These are phyloP conservation scores for Luperina testacea DNA, from an alignment of 2,888 invertebrate genomes.

Conservation along the genomic window DNA sequence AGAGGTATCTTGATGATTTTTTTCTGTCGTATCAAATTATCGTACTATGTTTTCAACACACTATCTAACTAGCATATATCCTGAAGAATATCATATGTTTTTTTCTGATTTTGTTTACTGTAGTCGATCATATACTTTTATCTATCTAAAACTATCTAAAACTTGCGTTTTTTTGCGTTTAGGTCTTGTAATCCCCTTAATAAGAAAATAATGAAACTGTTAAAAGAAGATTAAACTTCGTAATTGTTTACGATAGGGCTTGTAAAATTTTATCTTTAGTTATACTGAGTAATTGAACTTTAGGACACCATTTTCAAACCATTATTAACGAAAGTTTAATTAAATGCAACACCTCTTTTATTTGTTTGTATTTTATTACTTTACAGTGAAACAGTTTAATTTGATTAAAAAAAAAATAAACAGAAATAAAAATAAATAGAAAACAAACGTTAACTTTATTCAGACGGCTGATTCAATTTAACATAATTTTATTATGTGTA, in stretches of 20 bases:
- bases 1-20: too few species aligned
- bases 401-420: neutral
- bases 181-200: neutral
- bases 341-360: slow-evolving; percentile 28
- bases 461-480: neutral
- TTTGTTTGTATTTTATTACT: slow-evolving; percentile 33
- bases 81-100: too few species aligned
- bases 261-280: slow-evolving; percentile 39
- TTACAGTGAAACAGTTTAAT: slow-evolving; percentile 6
- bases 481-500: neutral
- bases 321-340: slow-evolving; percentile 45
- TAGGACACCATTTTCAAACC: slow-evolving; percentile 20
- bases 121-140: too few species aligned
- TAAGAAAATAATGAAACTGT: slow-evolving; percentile 19
- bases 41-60: too few species aligned
- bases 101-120: too few species aligned
- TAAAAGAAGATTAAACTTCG: slow-evolving; percentile 36
- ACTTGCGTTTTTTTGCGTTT: too few species aligned
- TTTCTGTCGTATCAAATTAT: too few species aligned
- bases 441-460: neutral
- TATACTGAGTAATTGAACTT: slow-evolving; percentile 51
- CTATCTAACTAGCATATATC: too few species aligned
- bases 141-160: too few species aligned
- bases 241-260: slow-evolving; percentile 47
- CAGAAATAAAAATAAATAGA: neutral